A percentile compares a stretch with the other conserved stretches of the same genome.
Evolutionary conservation across 2,888 invertebrate species (phyloP).

Genomic region (Lingula anatina): DNA sequence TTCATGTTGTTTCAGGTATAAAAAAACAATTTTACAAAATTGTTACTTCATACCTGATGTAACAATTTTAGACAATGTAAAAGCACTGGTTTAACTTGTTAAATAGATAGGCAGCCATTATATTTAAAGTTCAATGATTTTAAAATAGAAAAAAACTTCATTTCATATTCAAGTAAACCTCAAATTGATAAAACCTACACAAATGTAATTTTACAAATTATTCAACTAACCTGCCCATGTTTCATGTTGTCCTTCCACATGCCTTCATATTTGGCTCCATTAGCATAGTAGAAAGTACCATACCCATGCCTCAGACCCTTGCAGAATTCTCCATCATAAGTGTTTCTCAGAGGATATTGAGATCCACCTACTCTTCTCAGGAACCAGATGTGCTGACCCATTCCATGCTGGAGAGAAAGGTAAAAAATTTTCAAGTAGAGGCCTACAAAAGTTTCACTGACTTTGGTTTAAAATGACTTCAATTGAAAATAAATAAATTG

Average conservation of each 20-base stretch:
- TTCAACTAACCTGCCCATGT: conserved; percentile 42
- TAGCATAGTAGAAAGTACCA: conserved; percentile 52
- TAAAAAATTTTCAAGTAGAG: neutral
- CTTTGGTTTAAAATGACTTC: no score
- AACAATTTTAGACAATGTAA: no score
- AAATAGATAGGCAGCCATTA: no score
- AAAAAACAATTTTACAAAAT: neutral
- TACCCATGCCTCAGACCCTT: conserved; percentile 46
- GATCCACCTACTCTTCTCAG: conserved; percentile 41
- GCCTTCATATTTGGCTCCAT: conserved; percentile 51
- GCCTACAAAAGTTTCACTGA: no score
- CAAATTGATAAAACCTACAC: no score
- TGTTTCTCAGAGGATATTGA: conserved; percentile 49
- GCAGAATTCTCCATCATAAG: conserved; percentile 50
- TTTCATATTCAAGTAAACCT: no score
- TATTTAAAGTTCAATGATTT: no score
- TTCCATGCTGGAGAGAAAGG: conserved; percentile 40
- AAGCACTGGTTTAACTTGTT: no score
- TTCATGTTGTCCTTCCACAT: conserved; percentile 51
- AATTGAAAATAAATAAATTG: no score
- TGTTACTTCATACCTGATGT: no score
- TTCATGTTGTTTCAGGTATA: neutral
- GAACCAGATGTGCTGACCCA: conserved; percentile 51
- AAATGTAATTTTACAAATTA: neutral
- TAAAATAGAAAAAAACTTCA: no score